Conservation (phyloP, 2,113 vertebrate genomes). For the Passer domesticus region DNA sequence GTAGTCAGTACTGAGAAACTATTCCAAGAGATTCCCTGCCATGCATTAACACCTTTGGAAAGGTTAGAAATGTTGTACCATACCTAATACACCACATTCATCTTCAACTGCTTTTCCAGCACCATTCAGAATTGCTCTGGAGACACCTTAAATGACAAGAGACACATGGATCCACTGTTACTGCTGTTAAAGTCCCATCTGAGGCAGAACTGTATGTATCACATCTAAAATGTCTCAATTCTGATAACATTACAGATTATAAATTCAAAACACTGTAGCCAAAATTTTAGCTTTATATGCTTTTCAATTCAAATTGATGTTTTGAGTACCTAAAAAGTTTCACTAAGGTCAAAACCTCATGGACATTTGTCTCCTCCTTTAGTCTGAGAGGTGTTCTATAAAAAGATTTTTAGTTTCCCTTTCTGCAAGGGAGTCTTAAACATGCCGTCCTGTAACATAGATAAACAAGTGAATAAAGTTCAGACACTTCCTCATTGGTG, state of each 20-base stretch:
- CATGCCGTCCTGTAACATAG: neutral
- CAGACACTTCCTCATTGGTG: neutral
- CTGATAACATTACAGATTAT: neutral
- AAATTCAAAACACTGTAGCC: neutral
- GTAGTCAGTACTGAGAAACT: neutral
- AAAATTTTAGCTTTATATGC: neutral
- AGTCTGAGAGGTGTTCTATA: neutral
- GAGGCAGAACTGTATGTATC: neutral
- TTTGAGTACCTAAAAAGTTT: neutral
- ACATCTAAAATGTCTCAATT: neutral
- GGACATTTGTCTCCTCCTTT: neutral
- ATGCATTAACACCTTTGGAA: neutral
- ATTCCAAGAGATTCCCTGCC: neutral
- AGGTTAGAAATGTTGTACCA: neutral
- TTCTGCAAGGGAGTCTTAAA: neutral
- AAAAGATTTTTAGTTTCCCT: neutral
- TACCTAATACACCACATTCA: constrained; percentile 79
- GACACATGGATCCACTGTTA: neutral
- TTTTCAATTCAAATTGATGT: neutral
- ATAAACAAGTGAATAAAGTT: neutral
- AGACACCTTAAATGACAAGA: constrained; percentile 81
- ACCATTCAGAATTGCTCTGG: constrained; percentile 84
- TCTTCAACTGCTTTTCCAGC: constrained; percentile 80
- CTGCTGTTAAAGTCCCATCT: neutral
- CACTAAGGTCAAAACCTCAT: neutral